Percentiles rank a stretch among this genome's conserved stretches.
Evolutionary conservation across 1,140 invertebrate species (phyloP).

Genomic region (Ooceraea biroi): DNA sequence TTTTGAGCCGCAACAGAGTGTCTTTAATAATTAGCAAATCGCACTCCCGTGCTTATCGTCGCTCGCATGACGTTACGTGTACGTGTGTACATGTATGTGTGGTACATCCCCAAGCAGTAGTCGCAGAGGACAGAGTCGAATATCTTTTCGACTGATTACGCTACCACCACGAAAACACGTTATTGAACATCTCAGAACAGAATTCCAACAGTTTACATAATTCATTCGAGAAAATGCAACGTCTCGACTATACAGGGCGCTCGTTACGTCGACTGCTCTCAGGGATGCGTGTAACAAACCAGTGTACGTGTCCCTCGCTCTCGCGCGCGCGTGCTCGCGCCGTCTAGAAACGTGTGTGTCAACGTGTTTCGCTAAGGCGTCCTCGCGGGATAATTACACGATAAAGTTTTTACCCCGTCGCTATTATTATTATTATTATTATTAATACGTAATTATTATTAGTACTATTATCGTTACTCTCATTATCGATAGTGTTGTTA

Average conservation of each 20-base stretch:
- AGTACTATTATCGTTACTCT: slow-evolving; percentile 58
- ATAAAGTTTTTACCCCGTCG: slow-evolving; percentile 60
- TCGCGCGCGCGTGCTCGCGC: slow-evolving; percentile 37
- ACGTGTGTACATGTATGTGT: slow-evolving; percentile 16
- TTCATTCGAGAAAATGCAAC: slow-evolving; percentile 3
- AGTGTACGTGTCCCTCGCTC: slow-evolving; percentile 62
- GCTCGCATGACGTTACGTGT: slow-evolving; percentile 42
- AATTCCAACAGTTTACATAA: no score
- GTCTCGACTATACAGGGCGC: slow-evolving; percentile 17
- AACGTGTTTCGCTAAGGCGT: slow-evolving; percentile 80
- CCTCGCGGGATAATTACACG: slow-evolving; percentile 68
- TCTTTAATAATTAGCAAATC: slow-evolving; percentile 52
- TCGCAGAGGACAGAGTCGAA: slow-evolving; percentile 51
- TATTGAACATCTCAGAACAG: no score
- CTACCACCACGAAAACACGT: slow-evolving; percentile 36
- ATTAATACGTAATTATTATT: slow-evolving; percentile 58
- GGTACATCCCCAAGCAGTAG: slow-evolving; percentile 50
- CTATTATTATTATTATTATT: background rate
- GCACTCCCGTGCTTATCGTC: slow-evolving; percentile 32
- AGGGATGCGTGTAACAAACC: slow-evolving; percentile 61
- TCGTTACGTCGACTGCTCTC: slow-evolving; percentile 47
- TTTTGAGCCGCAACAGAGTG: slow-evolving; percentile 38
- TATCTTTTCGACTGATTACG: background rate
- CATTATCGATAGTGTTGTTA: slow-evolving; percentile 58
- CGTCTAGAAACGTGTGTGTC: slow-evolving; percentile 28